Percentiles rank a stretch among this genome's conserved stretches.
Conservation (phyloP, 1,140 invertebrate genomes). For the Capitella teleta region DNA sequence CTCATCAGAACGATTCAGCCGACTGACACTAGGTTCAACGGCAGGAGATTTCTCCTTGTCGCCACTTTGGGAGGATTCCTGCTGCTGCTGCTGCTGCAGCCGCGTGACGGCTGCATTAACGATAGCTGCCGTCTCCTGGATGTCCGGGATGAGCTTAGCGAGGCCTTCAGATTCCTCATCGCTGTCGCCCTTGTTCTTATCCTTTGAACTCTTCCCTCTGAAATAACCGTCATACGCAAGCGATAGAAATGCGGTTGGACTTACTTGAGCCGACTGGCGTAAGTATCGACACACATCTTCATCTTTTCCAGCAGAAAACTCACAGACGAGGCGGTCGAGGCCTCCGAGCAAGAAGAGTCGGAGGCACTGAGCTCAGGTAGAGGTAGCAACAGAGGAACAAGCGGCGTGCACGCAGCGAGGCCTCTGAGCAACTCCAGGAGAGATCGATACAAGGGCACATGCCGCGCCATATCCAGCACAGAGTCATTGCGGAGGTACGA, state of each 20-base stretch:
- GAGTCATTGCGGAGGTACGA: constrained; percentile 90
- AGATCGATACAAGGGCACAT: constrained; percentile 80
- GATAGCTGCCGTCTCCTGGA: constrained; percentile 65
- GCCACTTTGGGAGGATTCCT: too few species aligned
- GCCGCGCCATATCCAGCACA: constrained; percentile 86
- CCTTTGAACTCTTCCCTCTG: constrained; percentile 41
- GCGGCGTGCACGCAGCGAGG: constrained; percentile 56
- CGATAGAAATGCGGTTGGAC: constrained; percentile 14
- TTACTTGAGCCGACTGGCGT: constrained; percentile 69
- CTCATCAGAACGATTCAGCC: constrained; percentile 37
- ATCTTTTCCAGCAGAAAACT: constrained; percentile 62
- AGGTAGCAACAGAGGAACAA: constrained; percentile 58
- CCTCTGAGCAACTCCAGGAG: constrained; percentile 69
- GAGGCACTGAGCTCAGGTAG: constrained; percentile 30
- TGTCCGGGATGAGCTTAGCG: constrained; percentile 74
- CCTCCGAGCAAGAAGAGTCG: too few species aligned
- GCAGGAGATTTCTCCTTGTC: neutral
- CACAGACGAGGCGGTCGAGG: constrained; percentile 22
- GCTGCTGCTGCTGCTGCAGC: too few species aligned
- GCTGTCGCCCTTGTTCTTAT: constrained; percentile 46
- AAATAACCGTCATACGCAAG: neutral
- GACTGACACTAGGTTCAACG: neutral
- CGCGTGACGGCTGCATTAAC: constrained; percentile 43
- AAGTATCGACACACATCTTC: constrained; percentile 81
- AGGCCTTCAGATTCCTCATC: constrained; percentile 75